Conservation (phyloP, 2,113 vertebrate species). For the Mus pahari region DNA sequence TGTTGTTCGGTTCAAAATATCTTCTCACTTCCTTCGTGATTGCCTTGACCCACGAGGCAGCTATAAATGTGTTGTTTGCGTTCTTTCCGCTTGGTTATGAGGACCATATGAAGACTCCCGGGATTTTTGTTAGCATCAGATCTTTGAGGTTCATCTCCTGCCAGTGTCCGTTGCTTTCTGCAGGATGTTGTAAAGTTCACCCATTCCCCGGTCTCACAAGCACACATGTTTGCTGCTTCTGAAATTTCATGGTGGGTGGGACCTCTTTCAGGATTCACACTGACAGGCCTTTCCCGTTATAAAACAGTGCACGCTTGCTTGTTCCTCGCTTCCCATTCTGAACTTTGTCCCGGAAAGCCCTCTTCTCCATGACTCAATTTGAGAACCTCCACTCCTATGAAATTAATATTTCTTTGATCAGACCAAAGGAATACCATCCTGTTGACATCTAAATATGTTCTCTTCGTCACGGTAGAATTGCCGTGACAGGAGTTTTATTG, state of each 20-base stretch:
- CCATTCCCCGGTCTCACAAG: background rate
- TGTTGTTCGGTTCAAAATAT: conserved; percentile 45
- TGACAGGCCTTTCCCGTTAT: background rate
- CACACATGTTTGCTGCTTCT: background rate
- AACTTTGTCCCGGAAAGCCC: background rate
- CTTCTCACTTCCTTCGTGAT: conserved; percentile 28
- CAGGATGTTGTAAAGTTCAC: background rate
- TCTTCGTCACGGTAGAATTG: background rate
- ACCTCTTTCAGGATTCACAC: background rate
- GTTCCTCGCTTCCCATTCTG: background rate
- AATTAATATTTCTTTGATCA: background rate
- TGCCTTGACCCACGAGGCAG: conserved; percentile 23
- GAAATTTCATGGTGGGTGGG: background rate
- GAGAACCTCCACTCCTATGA: background rate
- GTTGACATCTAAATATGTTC: background rate
- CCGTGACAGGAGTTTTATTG: no score
- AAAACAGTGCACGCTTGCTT: background rate
- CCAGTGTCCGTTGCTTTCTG: background rate
- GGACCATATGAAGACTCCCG: background rate
- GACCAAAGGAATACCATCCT: background rate
- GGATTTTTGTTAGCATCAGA: background rate
- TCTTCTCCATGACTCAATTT: background rate
- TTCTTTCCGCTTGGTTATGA: conserved; percentile 41
- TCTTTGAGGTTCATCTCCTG: background rate
- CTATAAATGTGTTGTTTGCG: conserved; percentile 31